Evolutionary conservation across 2,113 vertebrate species (phyloP).

Genomic region (Ciconia boyciana): DNA sequence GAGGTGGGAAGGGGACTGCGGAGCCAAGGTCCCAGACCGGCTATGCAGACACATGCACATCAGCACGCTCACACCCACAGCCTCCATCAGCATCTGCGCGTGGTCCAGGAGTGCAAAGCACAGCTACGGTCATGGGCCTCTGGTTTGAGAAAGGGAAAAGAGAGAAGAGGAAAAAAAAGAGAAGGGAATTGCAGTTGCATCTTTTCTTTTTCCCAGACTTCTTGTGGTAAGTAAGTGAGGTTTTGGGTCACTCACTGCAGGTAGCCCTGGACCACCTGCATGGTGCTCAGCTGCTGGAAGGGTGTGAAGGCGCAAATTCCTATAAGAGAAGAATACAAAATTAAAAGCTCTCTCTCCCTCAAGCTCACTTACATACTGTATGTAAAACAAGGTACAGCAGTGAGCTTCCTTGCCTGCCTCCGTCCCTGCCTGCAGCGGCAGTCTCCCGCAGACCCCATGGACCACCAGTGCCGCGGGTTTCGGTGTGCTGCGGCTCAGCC

Average conservation of each 20-base stretch:
- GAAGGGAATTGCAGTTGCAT: not conserved
- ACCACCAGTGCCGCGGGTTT: not conserved
- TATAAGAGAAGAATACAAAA: not conserved
- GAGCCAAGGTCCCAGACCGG: not conserved
- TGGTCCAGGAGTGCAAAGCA: not conserved
- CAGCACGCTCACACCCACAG: not conserved
- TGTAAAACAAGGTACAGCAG: not conserved
- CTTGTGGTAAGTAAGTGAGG: not conserved
- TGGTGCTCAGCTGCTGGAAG: rapidly evolving
- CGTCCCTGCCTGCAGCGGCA: not conserved
- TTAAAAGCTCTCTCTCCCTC: not conserved
- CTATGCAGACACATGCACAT: rapidly evolving
- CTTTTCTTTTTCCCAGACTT: not conserved
- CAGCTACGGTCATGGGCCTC: rapidly evolving
- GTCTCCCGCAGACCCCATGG: not conserved
- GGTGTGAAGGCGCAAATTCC: not conserved
- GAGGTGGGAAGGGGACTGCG: not conserved
- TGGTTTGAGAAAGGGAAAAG: not conserved
- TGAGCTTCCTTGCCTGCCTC: not conserved
- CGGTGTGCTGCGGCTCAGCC: not conserved
- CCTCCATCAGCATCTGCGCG: not conserved
- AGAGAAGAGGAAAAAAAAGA: too few relatives aligned
- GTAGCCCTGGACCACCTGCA: not conserved
- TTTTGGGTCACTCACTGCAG: not conserved
- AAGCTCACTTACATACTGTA: not conserved